phyloP scores from a whole-genome alignment of 1,140 invertebrate genomes.

The Venustaconcha ellipsiformis region DNA sequence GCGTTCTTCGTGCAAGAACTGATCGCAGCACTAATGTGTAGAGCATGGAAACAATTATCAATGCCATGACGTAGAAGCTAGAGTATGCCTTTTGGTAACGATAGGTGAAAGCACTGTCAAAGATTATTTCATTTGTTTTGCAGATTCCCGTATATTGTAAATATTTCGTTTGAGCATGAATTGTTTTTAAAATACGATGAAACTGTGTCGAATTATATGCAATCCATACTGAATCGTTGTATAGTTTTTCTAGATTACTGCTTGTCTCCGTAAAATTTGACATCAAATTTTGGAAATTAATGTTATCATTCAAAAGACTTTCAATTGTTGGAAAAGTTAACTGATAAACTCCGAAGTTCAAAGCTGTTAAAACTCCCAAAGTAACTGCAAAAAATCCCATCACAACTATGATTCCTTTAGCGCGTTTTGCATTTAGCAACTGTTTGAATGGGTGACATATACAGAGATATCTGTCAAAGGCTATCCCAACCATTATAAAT shows the following conservation, averaged over 20 bases:
- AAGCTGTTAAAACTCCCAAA: constrained; percentile 58
- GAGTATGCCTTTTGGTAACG: constrained; percentile 54
- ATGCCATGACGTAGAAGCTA: constrained; percentile 50
- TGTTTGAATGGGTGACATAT: constrained; percentile 65
- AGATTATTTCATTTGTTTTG: constrained; percentile 42
- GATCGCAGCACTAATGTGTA: constrained; percentile 55
- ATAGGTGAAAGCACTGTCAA: constrained; percentile 46
- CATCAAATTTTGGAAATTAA: neutral
- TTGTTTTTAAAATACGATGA: neutral
- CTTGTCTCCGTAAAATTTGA: neutral
- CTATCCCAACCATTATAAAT: constrained; percentile 67
- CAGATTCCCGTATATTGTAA: constrained; percentile 47
- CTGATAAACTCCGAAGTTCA: constrained; percentile 56
- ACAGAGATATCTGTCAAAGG: constrained; percentile 66
- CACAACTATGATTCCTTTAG: constrained; percentile 52
- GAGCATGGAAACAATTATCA: constrained; percentile 50
- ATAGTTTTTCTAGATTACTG: neutral
- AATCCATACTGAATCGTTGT: neutral
- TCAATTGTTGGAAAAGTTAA: neutral
- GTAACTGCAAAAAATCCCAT: constrained; percentile 50
- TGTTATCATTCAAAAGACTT: neutral
- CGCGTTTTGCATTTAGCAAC: constrained; percentile 53
- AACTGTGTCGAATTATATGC: neutral
- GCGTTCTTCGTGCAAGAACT: constrained; percentile 41
- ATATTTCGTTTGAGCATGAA: neutral